Percentiles rank a stretch among this genome's conserved stretches.
Conservation (phyloP, 2,113 vertebrate species). For the Paralichthys olivaceus region DNA sequence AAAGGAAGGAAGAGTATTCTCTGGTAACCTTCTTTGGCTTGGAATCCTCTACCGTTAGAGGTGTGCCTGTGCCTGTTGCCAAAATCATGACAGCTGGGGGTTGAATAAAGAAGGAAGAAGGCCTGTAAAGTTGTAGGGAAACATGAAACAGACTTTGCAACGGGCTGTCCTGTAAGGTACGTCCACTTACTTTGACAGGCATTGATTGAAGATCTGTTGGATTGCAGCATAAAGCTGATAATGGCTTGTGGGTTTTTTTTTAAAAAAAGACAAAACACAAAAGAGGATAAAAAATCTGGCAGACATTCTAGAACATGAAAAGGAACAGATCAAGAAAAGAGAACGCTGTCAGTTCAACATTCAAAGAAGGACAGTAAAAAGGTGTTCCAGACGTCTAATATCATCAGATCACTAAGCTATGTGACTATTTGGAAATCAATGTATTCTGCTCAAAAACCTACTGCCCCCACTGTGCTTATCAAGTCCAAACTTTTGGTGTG, state of each 20-base stretch:
- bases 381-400: too few relatives aligned
- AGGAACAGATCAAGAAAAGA: too few relatives aligned
- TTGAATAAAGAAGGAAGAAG: not conserved
- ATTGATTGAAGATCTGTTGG: not conserved
- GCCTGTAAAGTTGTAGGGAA: not conserved
- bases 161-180: not conserved
- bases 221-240: not conserved
- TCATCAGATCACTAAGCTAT: too few relatives aligned
- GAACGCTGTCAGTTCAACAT: not conserved
- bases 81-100: slow-evolving; percentile 26
- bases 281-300: not conserved
- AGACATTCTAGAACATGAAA: not conserved
- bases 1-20: slow-evolving; percentile 18
- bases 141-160: not conserved
- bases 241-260: not conserved
- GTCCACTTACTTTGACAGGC: not conserved
- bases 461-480: too few relatives aligned
- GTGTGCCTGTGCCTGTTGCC: slow-evolving; percentile 19
- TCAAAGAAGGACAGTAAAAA: not conserved
- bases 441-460: too few relatives aligned
- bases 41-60: slow-evolving; percentile 29
- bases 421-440: too few relatives aligned
- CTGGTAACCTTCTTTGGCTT: slow-evolving; percentile 13
- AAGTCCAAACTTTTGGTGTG: too few relatives aligned
- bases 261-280: not conserved